These are phyloP conservation scores for Parotocinclus haroldoi DNA, from an alignment of 2,797 vertebrate genomes.

Conservation along the genomic window DNA sequence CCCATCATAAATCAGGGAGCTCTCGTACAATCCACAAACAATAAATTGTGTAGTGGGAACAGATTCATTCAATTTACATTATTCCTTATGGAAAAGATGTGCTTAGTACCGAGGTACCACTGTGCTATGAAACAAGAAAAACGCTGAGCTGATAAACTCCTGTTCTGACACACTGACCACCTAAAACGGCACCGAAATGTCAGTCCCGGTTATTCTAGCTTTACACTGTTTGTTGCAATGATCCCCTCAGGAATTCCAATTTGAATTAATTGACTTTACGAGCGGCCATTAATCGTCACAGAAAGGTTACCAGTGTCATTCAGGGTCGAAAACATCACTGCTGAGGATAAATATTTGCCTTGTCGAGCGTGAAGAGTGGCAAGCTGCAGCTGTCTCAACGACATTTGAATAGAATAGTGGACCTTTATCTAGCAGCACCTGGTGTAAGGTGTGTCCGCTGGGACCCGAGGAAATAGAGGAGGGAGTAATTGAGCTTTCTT, in stretches of 20 bases:
- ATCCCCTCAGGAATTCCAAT: conserved; percentile 33
- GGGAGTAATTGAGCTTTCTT: conserved; percentile 37
- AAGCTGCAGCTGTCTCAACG: conserved; percentile 8
- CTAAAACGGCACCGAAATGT: conserved; percentile 46
- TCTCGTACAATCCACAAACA: no score
- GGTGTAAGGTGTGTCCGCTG: conserved; percentile 30
- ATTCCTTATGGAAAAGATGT: no score
- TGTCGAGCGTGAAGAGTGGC: conserved; percentile 11
- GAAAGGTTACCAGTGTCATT: conserved; percentile 32
- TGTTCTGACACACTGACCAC: conserved; percentile 42
- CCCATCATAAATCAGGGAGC: no score
- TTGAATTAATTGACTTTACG: conserved; percentile 45
- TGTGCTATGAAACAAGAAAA: no score
- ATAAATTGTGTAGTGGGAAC: no score
- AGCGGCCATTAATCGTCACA: conserved; percentile 20
- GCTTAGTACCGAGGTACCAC: no score
- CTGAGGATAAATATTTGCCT: conserved; percentile 24
- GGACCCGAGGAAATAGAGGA: conserved; percentile 28
- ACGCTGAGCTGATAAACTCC: no score
- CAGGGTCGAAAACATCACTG: conserved; percentile 23
- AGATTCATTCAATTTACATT: no score
- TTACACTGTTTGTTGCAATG: conserved; percentile 32
- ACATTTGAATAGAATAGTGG: conserved; percentile 44
- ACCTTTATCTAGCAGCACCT: conserved; percentile 37
- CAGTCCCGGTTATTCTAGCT: conserved; percentile 47